Evolutionary conservation across 2,888 invertebrate species (phyloP).

Genomic region (Eudemis profundana): DNA sequence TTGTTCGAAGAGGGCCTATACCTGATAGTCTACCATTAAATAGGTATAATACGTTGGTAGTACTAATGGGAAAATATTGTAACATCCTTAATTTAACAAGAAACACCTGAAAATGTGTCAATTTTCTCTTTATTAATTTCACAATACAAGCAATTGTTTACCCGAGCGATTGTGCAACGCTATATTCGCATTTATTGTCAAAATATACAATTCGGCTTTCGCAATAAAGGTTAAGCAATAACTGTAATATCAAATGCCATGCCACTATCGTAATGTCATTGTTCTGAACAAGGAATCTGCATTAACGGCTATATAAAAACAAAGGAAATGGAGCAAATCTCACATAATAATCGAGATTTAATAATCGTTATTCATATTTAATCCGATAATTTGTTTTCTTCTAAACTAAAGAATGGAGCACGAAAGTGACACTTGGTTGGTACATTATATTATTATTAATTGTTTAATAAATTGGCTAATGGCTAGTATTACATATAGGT

Average conservation of each 20-base stretch:
- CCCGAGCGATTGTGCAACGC: constrained; percentile 33
- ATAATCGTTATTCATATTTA: background rate
- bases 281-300: constrained; percentile 49
- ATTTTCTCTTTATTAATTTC: constrained; percentile 8
- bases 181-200: constrained; percentile 31
- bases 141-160: constrained; percentile 33
- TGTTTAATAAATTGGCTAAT: constrained; percentile 4
- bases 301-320: constrained; percentile 27
- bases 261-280: constrained; percentile 57
- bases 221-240: constrained; percentile 54
- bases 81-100: background rate
- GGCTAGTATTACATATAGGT: no score
- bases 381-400: constrained; percentile 18
- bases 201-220: constrained; percentile 47
- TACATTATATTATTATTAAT: constrained; percentile 19
- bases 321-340: background rate
- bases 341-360: constrained; percentile 21
- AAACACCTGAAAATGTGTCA: constrained; percentile 13
- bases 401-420: background rate
- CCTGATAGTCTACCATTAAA: no score
- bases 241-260: constrained; percentile 49
- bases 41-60: no score
- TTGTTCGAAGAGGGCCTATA: background rate
- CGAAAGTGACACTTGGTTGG: constrained; percentile 21
- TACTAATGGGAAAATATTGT: no score